Evolutionary conservation across 2,797 vertebrate genomes (phyloP), one percentile per base, ranked within the genome.

Genomic region (Harpagifer antarcticus): DNA sequence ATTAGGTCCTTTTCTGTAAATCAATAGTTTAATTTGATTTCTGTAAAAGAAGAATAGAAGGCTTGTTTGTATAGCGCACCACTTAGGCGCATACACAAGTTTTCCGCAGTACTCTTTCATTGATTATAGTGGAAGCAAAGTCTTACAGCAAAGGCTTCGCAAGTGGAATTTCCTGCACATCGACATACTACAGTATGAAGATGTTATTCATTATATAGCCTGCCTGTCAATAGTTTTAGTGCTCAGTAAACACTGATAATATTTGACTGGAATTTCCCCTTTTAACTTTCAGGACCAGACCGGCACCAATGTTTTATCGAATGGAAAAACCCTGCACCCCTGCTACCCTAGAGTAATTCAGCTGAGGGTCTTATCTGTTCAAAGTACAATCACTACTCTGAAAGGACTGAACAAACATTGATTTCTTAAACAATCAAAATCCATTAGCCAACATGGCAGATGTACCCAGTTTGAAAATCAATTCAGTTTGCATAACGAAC

Each of bases 401-500:
- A 72, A 72, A 64, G 6, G 0, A 65, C 52, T 17, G 3, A 52
- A 23, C 17, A 52, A 52, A 60, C 12, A 84, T 64, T 67, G 80
- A 88, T 74, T 74, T 44, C 11, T 55, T 37, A 82, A 61, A 69
- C 37, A 74, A 78, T 60, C 49, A 44, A 62, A 73, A 74, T 54
- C 81, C 76, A 81, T 87, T 84, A 76, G 74, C 61, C 67, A 64
- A 74, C 62, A 73, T 3, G 60, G 64, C 68, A 63, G 79, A 76
- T 81, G 44, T 33, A 79, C 63, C 53, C 80, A 83, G 67, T 85
- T 85, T 78, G 81, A 69, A 86, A 84, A 84, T 79, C 76, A n/a
- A 86, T 68, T 59, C 37, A 44, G 61, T 78, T 83, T 84, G 66
- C 71, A 78, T 83, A 79, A 82, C 63, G 52, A 68, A 66, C 19